Base-by-base conservation (phyloP, 2,888 invertebrate genomes). In the Drosophila affinis region DNA sequence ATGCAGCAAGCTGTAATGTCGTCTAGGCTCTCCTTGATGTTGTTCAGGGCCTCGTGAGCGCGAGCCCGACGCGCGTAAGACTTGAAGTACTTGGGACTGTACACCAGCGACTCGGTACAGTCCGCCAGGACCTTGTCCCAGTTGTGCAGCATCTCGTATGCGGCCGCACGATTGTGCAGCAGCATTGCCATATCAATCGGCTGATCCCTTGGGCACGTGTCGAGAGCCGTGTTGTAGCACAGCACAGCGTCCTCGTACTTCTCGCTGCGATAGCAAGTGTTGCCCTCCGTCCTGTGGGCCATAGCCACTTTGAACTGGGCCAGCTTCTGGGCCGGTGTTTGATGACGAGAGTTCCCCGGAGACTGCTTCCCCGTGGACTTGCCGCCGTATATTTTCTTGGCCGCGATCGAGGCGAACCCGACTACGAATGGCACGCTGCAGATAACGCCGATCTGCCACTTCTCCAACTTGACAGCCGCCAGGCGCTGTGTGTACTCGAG, bases 151-250 rank as follows among this genome's bases (percentile, higher is more conserved):
- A 97, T 97, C 92, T 98, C 98, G 91, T 97, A 97, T 46, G 98
- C 97, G 17, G 98, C 98, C 12, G 98, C 98, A 83, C 98, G 95
- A 91, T 99, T 99, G 91, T 99, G 98, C 92, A 98, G 98, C 92
- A 97, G 98, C 18, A 97, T 98, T 0, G 98, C 95, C 59, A 98
- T 93, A 80, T 97, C 97, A 1, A 94, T 94, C 32, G 93, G 93
- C 81, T 95, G 94, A 60, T 96, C 94, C 72, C 93, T 93, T 0
- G 97, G 96, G 88, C 98, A 98, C 32, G 96, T 93, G 80, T 97
- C 97, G 60, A 99, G 99, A 1, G 99, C 99, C 93, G 96, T 96
- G 81, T 97, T 96, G 91, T 99, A 99, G 81, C 95, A 95, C 39
- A 94, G 92, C 72, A 98, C 96, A 14, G 99, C 99, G 91, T 98